phyloP scores from a whole-genome alignment of 2,888 invertebrate genomes.

The Aspidapion aeneum region DNA sequence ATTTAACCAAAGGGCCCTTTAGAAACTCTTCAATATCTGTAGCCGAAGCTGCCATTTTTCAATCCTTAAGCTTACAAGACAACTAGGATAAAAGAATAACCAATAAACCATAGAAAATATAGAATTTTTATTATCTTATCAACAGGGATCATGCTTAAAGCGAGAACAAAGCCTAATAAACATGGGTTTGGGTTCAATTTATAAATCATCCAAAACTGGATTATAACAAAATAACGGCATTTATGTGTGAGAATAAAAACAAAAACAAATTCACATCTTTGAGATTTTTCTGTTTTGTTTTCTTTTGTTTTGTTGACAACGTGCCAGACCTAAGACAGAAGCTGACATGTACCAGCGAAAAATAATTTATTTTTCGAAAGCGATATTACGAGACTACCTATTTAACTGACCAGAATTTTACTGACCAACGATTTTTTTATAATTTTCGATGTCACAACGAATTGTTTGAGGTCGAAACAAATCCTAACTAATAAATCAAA shows the following conservation, averaged over 20 bases:
- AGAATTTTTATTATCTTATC: not conserved
- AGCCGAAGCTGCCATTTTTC: constrained; percentile 57
- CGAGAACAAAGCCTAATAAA: not conserved
- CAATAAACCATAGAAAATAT: no score
- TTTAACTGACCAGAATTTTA: no score
- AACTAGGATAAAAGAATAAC: not conserved
- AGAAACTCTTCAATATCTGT: constrained; percentile 80
- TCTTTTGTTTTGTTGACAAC: not conserved
- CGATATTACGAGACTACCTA: no score
- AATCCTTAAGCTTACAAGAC: no score
- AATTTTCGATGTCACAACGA: no score
- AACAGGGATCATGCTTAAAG: not conserved
- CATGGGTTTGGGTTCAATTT: not conserved
- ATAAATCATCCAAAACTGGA: not conserved
- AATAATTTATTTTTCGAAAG: no score
- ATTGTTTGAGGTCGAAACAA: no score
- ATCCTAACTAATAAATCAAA: no score
- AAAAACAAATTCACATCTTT: not conserved
- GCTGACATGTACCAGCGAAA: no score
- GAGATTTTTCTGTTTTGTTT: not conserved
- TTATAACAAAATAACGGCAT: not conserved
- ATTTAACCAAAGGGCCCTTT: constrained; percentile 78
- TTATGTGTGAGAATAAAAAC: not conserved
- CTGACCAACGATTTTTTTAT: no score
- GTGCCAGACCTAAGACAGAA: no score